Base-by-base conservation (phyloP, 92 coral and sea anemone species). In the Phenganax stokvisi region DNA sequence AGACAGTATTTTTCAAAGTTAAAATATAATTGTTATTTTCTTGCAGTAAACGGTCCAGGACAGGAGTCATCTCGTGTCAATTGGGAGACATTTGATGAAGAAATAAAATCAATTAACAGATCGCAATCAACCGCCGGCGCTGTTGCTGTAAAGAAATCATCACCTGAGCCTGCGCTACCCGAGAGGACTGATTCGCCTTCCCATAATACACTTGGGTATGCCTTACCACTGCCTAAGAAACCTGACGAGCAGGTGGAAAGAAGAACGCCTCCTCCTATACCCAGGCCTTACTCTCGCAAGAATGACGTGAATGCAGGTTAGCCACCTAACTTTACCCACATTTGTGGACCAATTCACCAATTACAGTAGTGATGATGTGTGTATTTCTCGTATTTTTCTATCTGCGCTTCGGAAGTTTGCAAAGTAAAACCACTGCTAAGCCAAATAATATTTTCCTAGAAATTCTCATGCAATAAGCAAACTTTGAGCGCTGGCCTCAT, bases 81-180 rank as follows among this genome's bases (percentile, higher is more conserved):
- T 9, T 93, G 98, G 98, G 91, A 92, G 12, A 86, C 85, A 20
- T 92, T 94, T 87, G 89, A 86, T 54, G 86, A 84, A 29, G 85
- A 82, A 15, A 44, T 64, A 16, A 28, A 9, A 37, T 68, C 73
- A 68, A 9, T 7, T 68, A 68, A 9, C 73, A 9, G 54, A 30
- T 13, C 53, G 47, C 73, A 68, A 68, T 0, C 73, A 37, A 68
- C 73, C 30, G 73, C 73, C 9, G 75, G 85, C 17, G 86, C 90
- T 56, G 89, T 90, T 61, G 97, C 89, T 29, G 90, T 92, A 57
- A 83, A 88, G 93, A 83, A 90, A 0, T 89, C 97, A 11, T 90
- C 89, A 71, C 90, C 92, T 12, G 96, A 84, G 51, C 66, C 76
- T 25, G 80, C 85, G 16, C 81, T 84, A 29, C 82, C 83, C 75